Conservation (phyloP, 2,113 vertebrate species). For the Aegotheles bennettii region DNA sequence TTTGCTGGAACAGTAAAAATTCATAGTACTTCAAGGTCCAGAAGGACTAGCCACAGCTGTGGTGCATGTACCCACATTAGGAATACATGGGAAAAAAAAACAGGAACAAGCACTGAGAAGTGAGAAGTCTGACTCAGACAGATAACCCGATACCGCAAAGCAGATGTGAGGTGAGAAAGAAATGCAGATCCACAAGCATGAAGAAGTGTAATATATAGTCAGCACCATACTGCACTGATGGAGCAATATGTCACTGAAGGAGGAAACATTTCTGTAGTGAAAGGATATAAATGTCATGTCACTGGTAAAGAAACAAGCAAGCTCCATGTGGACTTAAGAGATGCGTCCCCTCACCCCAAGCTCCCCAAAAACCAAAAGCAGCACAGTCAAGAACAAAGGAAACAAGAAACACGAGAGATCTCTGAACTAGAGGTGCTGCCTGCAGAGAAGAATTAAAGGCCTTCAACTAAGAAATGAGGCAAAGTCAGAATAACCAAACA, state of each 20-base stretch:
- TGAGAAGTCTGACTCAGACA: conserved; percentile 2
- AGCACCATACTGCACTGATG: not conserved
- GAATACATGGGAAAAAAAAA: not conserved
- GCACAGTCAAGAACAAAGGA: not conserved
- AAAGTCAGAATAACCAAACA: not conserved
- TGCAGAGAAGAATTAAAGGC: not conserved
- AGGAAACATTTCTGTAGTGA: not conserved
- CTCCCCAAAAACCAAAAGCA: not conserved
- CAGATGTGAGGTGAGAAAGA: conserved; percentile 15
- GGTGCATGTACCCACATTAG: not conserved
- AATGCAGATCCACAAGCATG: not conserved
- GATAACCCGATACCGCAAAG: not conserved
- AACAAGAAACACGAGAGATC: not conserved
- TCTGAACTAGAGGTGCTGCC: not conserved
- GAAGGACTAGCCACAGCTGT: conserved; percentile 8
- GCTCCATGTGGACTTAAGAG: not conserved
- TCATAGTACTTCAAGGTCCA: not conserved
- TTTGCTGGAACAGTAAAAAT: conserved; percentile 5
- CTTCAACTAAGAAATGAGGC: not conserved
- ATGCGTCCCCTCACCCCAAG: not conserved
- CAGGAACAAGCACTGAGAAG: not conserved
- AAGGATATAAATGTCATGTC: not conserved
- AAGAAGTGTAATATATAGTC: not conserved
- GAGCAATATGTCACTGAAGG: not conserved
- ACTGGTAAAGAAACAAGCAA: not conserved